These are phyloP conservation scores for Echiichthys vipera DNA, from an alignment of 2,797 vertebrate genomes.

Conservation along the genomic window DNA sequence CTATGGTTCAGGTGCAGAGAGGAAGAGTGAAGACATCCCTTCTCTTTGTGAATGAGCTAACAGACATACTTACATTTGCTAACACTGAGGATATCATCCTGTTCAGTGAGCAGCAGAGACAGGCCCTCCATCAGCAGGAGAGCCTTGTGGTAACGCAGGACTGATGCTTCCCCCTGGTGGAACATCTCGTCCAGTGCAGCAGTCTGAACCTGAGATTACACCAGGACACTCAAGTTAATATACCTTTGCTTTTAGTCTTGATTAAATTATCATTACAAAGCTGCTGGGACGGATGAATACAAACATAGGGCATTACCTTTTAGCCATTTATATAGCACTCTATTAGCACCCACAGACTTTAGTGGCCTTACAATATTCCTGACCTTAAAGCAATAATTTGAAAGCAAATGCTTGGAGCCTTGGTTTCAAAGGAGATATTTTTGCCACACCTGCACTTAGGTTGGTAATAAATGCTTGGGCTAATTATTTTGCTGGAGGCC, in stretches of 20 bases:
- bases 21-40: not conserved
- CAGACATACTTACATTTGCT: slow-evolving; percentile 88
- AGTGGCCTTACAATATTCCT: not conserved
- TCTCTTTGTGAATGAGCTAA: not conserved
- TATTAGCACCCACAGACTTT: not conserved
- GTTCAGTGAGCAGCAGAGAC: slow-evolving; percentile 91
- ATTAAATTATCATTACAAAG: not conserved
- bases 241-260: not conserved
- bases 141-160: slow-evolving; percentile 94
- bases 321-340: not conserved
- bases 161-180: slow-evolving; percentile 92
- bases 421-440: not conserved
- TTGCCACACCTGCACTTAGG: not conserved
- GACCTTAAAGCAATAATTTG: not conserved
- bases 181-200: slow-evolving; percentile 99
- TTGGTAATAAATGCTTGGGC: not conserved
- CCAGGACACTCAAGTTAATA: not conserved
- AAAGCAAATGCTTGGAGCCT: not conserved
- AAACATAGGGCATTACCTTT: not conserved
- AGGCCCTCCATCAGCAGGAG: slow-evolving; percentile 96
- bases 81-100: slow-evolving; percentile 92
- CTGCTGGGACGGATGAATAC: not conserved
- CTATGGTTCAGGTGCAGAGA: not conserved
- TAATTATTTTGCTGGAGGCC: not conserved
- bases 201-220: slow-evolving; percentile 88